Evolutionary conservation across 2,888 invertebrate species (phyloP), one percentile per base, ranked within the genome.

Genomic region (Eucriotettix oculatus): DNA sequence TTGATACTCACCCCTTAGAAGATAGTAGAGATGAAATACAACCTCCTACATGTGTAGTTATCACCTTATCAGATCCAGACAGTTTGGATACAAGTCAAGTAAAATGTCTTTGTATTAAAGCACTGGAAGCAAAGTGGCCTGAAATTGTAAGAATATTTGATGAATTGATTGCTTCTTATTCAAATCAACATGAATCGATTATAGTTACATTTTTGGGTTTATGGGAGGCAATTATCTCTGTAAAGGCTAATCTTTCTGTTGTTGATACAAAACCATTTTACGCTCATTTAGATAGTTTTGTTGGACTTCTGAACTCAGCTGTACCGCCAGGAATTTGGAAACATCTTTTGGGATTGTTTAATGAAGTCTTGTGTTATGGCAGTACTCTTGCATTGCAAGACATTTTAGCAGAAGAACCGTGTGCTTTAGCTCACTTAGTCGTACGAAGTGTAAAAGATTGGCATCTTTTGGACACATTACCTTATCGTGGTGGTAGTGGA

Each of bases 221-320:
- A 48, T 92, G 92, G 92, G 90, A 91, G 71, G 87, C 88, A 65
- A 89, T 91, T 16, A 91, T 93, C 69, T 90, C 91, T 59, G 90
- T 92, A 0, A 90, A 89, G 75, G 90, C 91, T 29, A 92, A 92
- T 76, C 79, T 93, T 59, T 90, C 91, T 54, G 86, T 92, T 42
- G 86, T 90, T 64, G 91, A 92, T 70, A 92, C 90, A 0, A 87
- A 91, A 71, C 87, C 90, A 3, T 93, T 91, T 72, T 90, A 91
- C 71, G 86, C 87, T 1, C 87, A 90, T 69, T 73, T 92, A 66
- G 87, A 90, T 67, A 83, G 84, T 68, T 87, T 92, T 73, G 87
- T 89, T 14, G 80, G 85, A 62, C 75, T 86, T 62, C 72, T 83
- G 54, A 85, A 81, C 70, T 83, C 81, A 60, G 77, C 82, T 66